Percentiles rank a stretch among this genome's conserved stretches.
phyloP scores from a whole-genome alignment of 2,797 vertebrate genomes.

The Chaetophractus vellerosus region DNA sequence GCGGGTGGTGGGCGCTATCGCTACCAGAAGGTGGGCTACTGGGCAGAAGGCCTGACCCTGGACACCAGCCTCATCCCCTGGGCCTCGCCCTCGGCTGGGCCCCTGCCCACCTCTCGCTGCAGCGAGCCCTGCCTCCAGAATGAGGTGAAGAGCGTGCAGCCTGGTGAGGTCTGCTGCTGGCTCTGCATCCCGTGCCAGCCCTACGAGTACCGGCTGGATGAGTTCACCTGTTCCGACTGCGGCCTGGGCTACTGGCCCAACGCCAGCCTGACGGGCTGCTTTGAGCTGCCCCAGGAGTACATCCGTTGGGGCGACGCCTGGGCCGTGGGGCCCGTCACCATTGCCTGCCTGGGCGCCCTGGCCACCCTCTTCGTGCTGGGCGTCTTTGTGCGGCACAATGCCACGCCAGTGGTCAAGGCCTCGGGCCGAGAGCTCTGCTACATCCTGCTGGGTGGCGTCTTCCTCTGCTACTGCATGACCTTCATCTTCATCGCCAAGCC shows the following conservation, averaged over 20 bases:
- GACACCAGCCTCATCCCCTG: constrained; percentile 94
- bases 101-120: constrained; percentile 96
- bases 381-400: constrained; percentile 95
- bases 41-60: constrained; percentile 95
- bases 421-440: constrained; percentile 98
- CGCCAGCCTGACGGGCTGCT: constrained; percentile 95
- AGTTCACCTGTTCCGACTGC: constrained; percentile 97
- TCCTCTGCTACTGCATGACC: constrained; percentile 99
- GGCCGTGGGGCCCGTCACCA: constrained; percentile 97
- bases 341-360: constrained; percentile 97
- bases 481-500: constrained; percentile 98
- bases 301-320: constrained; percentile 98
- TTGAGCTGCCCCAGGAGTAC: constrained; percentile 97
- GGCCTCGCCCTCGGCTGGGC: constrained; percentile 85
- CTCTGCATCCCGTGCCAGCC: constrained; percentile 98
- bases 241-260: constrained; percentile 97
- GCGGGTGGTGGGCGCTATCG: constrained; percentile 91
- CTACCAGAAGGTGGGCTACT: constrained; percentile 98
- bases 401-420: constrained; percentile 98
- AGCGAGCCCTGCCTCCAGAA: constrained; percentile 98
- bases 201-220: constrained; percentile 96
- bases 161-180: constrained; percentile 99
- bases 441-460: constrained; percentile 96
- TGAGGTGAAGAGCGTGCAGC: constrained; percentile 98
- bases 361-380: constrained; percentile 96